phyloP scores from a whole-genome alignment of 2,113 vertebrate species.

The Athene noctua region DNA sequence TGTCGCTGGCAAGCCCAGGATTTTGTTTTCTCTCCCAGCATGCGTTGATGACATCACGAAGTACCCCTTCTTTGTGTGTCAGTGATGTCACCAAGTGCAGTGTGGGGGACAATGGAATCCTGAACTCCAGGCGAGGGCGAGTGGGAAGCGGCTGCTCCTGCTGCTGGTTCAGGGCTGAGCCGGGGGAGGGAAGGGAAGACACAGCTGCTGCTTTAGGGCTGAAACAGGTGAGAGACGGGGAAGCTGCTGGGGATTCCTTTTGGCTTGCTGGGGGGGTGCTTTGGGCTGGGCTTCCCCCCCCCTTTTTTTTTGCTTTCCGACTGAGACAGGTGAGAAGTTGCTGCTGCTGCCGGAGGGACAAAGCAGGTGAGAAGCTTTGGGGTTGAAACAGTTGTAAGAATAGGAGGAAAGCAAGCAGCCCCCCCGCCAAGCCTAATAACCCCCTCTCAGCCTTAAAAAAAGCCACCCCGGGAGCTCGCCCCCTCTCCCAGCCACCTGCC shows the following conservation, averaged over 20 bases:
- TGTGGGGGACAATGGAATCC: slow-evolving; percentile 66
- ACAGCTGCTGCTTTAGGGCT: slow-evolving; percentile 31
- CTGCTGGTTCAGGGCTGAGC: slow-evolving; percentile 19
- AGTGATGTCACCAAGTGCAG: slow-evolving; percentile 61
- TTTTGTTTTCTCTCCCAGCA: slow-evolving; percentile 55
- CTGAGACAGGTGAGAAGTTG: slow-evolving; percentile 51
- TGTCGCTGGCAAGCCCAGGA: slow-evolving; percentile 5
- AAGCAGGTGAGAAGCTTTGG: slow-evolving; percentile 24
- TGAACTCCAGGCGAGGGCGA: slow-evolving; percentile 32
- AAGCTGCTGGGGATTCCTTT: slow-evolving; percentile 13
- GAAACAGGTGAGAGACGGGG: slow-evolving; percentile 58
- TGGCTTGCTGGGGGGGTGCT: background rate
- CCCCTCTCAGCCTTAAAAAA: background rate
- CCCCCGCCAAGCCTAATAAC: background rate
- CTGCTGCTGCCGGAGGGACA: background rate
- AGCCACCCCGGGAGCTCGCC: background rate
- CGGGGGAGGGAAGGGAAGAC: background rate
- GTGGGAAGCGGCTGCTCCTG: slow-evolving; percentile 22
- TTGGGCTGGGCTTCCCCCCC: accelerated
- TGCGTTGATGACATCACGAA: slow-evolving; percentile 62
- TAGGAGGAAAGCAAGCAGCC: background rate
- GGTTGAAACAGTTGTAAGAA: background rate
- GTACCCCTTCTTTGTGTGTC: slow-evolving; percentile 60
- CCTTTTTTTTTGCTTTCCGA: background rate
- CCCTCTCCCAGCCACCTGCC: slow-evolving; percentile 27